Evolutionary conservation across 2,888 invertebrate species (phyloP).

Genomic region (Lithophane socia): DNA sequence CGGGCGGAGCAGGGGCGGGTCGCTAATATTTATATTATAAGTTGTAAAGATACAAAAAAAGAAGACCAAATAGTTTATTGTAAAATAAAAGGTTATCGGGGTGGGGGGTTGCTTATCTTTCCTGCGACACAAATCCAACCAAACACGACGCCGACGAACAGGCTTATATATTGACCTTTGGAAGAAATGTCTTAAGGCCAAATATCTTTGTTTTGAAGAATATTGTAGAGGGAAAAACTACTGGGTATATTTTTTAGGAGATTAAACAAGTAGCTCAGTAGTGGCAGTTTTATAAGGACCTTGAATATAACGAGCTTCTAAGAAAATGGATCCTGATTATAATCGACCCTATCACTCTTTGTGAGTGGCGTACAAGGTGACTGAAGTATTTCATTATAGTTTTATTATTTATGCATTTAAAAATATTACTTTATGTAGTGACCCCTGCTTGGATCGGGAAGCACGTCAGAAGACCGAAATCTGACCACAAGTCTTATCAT

Average conservation of each 20-base stretch:
- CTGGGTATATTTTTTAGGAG: neutral
- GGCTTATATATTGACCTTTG: neutral
- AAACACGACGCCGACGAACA: neutral
- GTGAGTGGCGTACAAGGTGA: conserved; percentile 26
- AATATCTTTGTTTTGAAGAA: conserved; percentile 5
- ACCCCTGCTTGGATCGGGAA: neutral
- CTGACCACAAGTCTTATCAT: neutral
- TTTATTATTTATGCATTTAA: neutral
- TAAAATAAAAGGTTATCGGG: neutral
- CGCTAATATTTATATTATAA: neutral
- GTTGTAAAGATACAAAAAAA: neutral
- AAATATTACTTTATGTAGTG: neutral
- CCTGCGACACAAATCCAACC: neutral
- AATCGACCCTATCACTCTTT: conserved; percentile 36
- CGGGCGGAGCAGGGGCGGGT: neutral
- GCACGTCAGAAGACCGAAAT: neutral
- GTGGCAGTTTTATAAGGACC: neutral
- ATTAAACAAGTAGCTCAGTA: neutral
- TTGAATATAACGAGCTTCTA: conserved; percentile 21
- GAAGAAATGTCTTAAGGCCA: neutral
- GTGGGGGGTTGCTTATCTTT: neutral
- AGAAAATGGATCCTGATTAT: conserved; percentile 28
- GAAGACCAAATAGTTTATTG: neutral
- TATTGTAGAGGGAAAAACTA: neutral
- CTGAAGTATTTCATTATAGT: conserved; percentile 4